phyloP scores from a whole-genome alignment of 2,888 invertebrate genomes.

The Dynastes maya region DNA sequence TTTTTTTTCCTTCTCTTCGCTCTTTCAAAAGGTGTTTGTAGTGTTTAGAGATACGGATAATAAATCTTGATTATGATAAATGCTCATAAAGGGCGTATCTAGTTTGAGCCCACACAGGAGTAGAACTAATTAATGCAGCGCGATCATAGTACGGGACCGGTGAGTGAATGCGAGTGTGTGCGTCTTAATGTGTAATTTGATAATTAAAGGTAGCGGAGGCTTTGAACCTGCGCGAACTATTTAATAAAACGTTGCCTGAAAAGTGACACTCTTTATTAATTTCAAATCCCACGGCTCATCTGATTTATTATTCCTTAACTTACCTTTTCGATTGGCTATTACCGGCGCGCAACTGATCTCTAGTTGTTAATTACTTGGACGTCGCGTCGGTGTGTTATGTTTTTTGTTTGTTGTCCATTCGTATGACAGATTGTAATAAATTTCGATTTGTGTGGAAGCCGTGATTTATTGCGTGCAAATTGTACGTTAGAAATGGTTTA shows the following conservation, averaged over 20 bases:
- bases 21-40: conserved; percentile 28
- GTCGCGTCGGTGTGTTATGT: not conserved
- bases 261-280: conserved; percentile 64
- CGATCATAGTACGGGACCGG: conserved; percentile 44
- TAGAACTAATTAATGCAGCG: conserved; percentile 63
- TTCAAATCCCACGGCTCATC: conserved; percentile 62
- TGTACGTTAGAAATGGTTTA: not conserved
- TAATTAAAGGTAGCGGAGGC: conserved; percentile 64
- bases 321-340: conserved; percentile 43
- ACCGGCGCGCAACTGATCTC: conserved; percentile 27
- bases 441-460: not conserved
- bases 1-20: conserved; percentile 25
- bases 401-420: conserved; percentile 20
- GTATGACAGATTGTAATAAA: conserved; percentile 21
- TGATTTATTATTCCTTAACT: conserved; percentile 61
- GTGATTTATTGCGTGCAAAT: conserved; percentile 3
- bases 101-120: conserved; percentile 62
- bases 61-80: conserved; percentile 62
- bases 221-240: conserved; percentile 64
- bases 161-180: conserved; percentile 51
- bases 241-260: conserved; percentile 61
- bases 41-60: conserved; percentile 51
- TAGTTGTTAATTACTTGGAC: conserved; percentile 38
- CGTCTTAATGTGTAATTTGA: conserved; percentile 65
- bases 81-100: conserved; percentile 62